A percentile compares a stretch with the other conserved stretches of the same genome.
Conservation (phyloP, 2,888 invertebrate species). For the Polyploca ridens region DNA sequence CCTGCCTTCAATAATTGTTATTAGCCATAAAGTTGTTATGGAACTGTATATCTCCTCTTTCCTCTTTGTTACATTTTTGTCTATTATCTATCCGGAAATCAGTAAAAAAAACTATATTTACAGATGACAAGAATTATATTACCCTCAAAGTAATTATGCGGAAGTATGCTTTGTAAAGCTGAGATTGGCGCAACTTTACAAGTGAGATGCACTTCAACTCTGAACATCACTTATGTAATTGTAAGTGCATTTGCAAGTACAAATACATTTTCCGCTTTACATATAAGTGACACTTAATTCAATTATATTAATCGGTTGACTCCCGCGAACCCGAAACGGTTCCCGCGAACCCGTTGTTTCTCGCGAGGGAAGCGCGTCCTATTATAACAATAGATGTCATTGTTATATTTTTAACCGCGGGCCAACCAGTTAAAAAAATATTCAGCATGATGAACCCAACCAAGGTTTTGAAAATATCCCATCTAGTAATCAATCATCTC, state of each 20-base stretch:
- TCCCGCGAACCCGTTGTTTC: too few relatives aligned
- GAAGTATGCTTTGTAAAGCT: conserved; percentile 14
- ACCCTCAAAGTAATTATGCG: not conserved
- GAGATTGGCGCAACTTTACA: conserved; percentile 15
- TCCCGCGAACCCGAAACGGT: too few relatives aligned
- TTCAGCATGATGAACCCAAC: too few relatives aligned
- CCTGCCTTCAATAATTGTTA: conserved; percentile 27
- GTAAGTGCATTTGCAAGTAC: conserved; percentile 34
- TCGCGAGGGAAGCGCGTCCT: too few relatives aligned
- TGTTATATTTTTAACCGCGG: too few relatives aligned
- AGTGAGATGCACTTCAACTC: conserved; percentile 19
- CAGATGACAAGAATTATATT: conserved; percentile 15
- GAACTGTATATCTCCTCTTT: conserved; percentile 31
- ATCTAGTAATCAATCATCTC: too few relatives aligned
- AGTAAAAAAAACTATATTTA: conserved; percentile 16
- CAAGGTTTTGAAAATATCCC: too few relatives aligned
- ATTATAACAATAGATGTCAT: too few relatives aligned
- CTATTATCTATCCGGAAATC: too few relatives aligned
- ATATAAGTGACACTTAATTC: conserved; percentile 33
- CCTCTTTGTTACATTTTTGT: too few relatives aligned
- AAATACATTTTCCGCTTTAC: conserved; percentile 34
- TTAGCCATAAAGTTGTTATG: conserved; percentile 36
- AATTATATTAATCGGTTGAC: too few relatives aligned
- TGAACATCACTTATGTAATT: conserved; percentile 17
- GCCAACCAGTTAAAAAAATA: too few relatives aligned